phyloP scores from a whole-genome alignment of 2,888 invertebrate species.

The Escarpia spicata region DNA sequence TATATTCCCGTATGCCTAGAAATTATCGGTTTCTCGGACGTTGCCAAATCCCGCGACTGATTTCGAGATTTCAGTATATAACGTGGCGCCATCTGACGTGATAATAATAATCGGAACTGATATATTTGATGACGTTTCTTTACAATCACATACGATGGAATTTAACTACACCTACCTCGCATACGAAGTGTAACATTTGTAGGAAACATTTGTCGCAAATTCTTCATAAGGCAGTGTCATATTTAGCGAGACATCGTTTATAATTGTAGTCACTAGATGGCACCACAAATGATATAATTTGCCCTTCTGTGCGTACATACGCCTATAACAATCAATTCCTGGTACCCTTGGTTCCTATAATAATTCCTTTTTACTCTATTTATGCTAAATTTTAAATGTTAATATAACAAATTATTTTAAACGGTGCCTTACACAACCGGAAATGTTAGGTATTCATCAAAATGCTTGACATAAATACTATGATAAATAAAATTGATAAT shows the following conservation, averaged over 20 bases:
- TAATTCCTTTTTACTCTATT: too few species aligned
- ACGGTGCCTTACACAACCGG: too few species aligned
- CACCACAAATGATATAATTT: not conserved
- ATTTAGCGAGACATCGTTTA: not conserved
- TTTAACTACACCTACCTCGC: not conserved
- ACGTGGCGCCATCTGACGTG: not conserved
- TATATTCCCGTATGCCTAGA: conserved; percentile 16
- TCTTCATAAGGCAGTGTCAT: not conserved
- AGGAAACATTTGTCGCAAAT: not conserved
- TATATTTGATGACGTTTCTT: not conserved
- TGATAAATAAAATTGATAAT: too few species aligned
- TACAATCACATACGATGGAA: not conserved
- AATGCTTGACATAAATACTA: too few species aligned
- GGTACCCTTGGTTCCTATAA: not conserved
- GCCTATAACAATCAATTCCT: not conserved
- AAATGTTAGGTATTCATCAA: too few species aligned
- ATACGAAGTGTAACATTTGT: not conserved
- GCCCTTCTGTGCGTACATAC: not conserved
- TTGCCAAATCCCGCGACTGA: conserved; percentile 13
- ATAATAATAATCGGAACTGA: not conserved
- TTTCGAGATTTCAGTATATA: not conserved
- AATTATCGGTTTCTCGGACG: conserved; percentile 13
- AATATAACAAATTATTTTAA: too few species aligned
- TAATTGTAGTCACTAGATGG: not conserved
- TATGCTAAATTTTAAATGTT: too few species aligned